A percentile compares a stretch with the other conserved stretches of the same genome.
phyloP scores from a whole-genome alignment of 2,113 vertebrate species.

The Myiagra hebetior region DNA sequence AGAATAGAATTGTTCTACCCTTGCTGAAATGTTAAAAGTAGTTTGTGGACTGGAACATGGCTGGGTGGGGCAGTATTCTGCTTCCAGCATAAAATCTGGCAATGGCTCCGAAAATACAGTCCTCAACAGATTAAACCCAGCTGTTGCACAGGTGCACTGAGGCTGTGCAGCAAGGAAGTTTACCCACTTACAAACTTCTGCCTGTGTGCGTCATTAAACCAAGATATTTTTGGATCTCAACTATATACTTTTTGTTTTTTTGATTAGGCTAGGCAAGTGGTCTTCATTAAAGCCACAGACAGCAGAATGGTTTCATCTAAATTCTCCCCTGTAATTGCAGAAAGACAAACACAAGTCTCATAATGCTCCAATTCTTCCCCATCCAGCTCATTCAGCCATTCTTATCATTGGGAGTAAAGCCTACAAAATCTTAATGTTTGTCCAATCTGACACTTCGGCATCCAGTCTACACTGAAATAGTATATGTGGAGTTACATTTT shows the following conservation, averaged over 20 bases:
- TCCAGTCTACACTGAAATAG: neutral
- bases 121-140: neutral
- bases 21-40: constrained; percentile 22
- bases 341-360: neutral
- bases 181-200: constrained; percentile 31
- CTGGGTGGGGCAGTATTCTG: constrained; percentile 35
- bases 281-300: constrained; percentile 45
- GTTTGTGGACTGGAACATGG: constrained; percentile 16
- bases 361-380: neutral
- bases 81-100: constrained; percentile 8
- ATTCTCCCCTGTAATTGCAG: constrained; percentile 20
- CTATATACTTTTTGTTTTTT: constrained; percentile 13
- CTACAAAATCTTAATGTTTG: neutral
- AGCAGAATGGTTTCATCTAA: neutral
- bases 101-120: constrained; percentile 27
- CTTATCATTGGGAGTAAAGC: neutral
- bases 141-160: constrained; percentile 60
- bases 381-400: neutral
- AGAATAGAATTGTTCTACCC: constrained; percentile 25
- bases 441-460: neutral
- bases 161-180: neutral
- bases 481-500: neutral
- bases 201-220: constrained; percentile 28
- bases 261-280: constrained; percentile 45
- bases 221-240: constrained; percentile 38